phyloP scores from a whole-genome alignment of 2,888 invertebrate genomes.

The Phasia obesa region DNA sequence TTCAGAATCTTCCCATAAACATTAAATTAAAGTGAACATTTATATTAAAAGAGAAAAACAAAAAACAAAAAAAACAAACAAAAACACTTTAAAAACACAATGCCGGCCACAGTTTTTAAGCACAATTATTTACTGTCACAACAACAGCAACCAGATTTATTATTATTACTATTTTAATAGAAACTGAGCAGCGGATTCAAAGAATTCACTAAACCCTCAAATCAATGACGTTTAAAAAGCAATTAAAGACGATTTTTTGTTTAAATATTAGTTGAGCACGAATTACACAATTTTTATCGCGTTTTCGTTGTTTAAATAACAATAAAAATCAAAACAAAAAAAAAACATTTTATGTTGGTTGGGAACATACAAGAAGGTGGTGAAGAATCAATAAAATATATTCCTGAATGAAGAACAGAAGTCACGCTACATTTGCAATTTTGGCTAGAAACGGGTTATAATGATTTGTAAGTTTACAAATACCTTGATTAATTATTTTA shows the following conservation, averaged over 20 bases:
- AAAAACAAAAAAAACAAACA: background rate
- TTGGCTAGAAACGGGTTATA: background rate
- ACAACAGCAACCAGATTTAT: background rate
- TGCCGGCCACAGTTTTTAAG: conserved; percentile 11
- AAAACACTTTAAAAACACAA: background rate
- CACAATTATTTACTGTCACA: conserved; percentile 9
- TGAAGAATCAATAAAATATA: conserved; percentile 48
- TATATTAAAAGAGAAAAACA: background rate
- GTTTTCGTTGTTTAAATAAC: conserved; percentile 49
- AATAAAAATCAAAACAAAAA: conserved; percentile 10
- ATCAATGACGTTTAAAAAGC: conserved; percentile 55
- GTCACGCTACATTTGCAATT: conserved; percentile 1
- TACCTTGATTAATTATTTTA: background rate
- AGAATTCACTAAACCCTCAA: conserved; percentile 10
- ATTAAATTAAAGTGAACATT: conserved; percentile 24
- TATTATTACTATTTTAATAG: background rate
- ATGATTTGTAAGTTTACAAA: background rate
- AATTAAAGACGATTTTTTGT: conserved; percentile 40
- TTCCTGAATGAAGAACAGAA: background rate
- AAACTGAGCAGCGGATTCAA: conserved; percentile 1
- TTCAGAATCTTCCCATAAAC: conserved; percentile 48
- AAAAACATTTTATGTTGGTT: conserved; percentile 8
- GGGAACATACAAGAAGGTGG: conserved; percentile 39
- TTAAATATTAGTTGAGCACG: conserved; percentile 40
- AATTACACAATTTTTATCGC: conserved; percentile 49